Base-by-base conservation (phyloP, 2,888 invertebrate species). In the Amblyteles armatorius region DNA sequence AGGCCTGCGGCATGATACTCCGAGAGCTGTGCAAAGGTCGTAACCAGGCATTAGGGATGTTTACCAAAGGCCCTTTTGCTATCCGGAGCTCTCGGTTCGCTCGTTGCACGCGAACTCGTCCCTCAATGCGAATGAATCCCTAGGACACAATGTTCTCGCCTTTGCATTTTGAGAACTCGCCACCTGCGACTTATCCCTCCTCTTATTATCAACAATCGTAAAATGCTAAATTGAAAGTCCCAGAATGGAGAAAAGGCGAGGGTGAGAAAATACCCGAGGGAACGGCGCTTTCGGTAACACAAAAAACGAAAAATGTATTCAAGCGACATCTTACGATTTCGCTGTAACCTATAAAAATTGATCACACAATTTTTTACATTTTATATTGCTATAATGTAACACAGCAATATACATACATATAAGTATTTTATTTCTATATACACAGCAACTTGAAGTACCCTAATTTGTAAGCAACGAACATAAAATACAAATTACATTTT, bases 161-260 rank as follows among this genome's bases (percentile, higher is more conserved):
- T 29, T 60, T 77, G 73, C 79, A 84, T 82, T 82, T 63, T 84
- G 85, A 82, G 83, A 85, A 82, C 89, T 87, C 88, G 83, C 90
- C 94, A 94, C 93, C 94, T 94, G 94, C 84, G 92, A 87, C 91
- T 82, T 91, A 87, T 90, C 86, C 90, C 89, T 89, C 90, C 74
- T 90, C 92, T 92, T 94, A 93, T 93, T 93, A 93, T 93, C 93
- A 93, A 93, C 93, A 93, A 93, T 93, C 94, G 93, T 93, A 93
- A 93, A 94, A 94, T 92, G 90, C 92, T 90, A 93, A 93, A 93
- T 93, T 93, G 92, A 93, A 93, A 93, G 93, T 92, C 91, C 90
- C 88, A 6, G 16, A 33, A 29, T 88, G 88, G 83, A 86, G 86
- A 88, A 87, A 89, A 86, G 88, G 89, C 87, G 85, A 76, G 86